Conservation (phyloP, 2,797 vertebrate genomes). For the Megalops cyprinoides region DNA sequence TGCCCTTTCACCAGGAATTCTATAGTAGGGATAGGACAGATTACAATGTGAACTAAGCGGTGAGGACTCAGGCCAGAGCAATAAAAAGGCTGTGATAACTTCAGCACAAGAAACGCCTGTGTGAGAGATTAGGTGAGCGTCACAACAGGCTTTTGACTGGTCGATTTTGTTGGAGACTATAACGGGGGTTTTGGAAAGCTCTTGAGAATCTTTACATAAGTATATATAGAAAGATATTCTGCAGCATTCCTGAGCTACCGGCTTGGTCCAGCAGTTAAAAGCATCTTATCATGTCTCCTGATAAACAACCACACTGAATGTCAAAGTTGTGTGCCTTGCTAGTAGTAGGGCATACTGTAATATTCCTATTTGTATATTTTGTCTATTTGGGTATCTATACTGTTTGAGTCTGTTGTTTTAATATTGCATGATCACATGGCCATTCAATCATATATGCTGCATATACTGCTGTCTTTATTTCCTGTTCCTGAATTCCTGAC, state of each 20-base stretch:
- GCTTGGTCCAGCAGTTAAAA: constrained; percentile 8
- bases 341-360: neutral
- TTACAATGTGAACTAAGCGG: neutral
- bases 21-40: neutral
- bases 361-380: neutral
- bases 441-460: constrained; percentile 1
- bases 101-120: neutral
- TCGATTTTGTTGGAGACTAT: constrained; percentile 9
- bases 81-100: constrained; percentile 10
- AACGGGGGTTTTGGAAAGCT: constrained; percentile 7
- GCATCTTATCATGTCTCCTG: neutral
- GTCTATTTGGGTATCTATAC: neutral
- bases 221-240: constrained; percentile 9
- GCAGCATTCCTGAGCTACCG: neutral
- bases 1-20: neutral
- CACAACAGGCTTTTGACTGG: constrained; percentile 16
- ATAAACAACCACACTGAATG: neutral
- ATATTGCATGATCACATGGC: neutral
- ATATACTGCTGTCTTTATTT: neutral
- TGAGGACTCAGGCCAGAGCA: neutral
- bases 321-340: neutral
- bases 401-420: neutral
- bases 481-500: neutral
- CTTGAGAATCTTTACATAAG: constrained; percentile 10
- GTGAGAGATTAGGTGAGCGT: constrained; percentile 15